These are phyloP conservation scores for Notothenia coriiceps DNA, from an alignment of 2,113 vertebrate species.

Conservation along the genomic window DNA sequence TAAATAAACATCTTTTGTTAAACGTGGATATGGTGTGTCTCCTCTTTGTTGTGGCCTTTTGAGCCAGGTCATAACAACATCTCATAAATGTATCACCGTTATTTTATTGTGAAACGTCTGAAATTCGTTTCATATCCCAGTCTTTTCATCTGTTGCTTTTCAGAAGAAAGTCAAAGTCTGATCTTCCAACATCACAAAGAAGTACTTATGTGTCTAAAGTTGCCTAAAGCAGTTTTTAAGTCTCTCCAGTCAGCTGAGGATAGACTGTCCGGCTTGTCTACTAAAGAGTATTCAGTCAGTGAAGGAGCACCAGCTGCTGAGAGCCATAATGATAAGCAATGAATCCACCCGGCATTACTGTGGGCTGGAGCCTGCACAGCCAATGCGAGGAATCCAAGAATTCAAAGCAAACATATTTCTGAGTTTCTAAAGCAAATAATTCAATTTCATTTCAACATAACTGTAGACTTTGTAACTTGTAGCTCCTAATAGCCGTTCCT, in stretches of 20 bases:
- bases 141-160: background rate
- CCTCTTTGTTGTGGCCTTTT: no score
- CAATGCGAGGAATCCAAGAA: constrained; percentile 7
- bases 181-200: constrained; percentile 30
- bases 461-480: background rate
- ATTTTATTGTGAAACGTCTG: no score
- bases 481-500: background rate
- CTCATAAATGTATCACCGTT: no score
- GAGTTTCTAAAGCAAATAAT: background rate
- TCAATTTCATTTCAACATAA: background rate
- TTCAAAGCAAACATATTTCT: background rate
- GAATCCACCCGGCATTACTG: constrained; percentile 16
- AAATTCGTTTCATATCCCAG: no score
- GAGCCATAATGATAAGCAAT: constrained; percentile 39
- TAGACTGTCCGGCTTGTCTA: constrained; percentile 27
- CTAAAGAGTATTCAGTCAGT: constrained; percentile 39
- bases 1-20: no score
- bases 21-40: no score
- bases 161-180: background rate
- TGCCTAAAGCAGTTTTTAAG: constrained; percentile 8
- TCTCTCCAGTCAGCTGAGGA: constrained; percentile 33
- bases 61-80: no score
- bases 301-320: constrained; percentile 28
- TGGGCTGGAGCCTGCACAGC: background rate
- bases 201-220: constrained; percentile 36